Evolutionary conservation across 2,113 vertebrate species (phyloP).

Genomic region (Hemiscyllium ocellatum): DNA sequence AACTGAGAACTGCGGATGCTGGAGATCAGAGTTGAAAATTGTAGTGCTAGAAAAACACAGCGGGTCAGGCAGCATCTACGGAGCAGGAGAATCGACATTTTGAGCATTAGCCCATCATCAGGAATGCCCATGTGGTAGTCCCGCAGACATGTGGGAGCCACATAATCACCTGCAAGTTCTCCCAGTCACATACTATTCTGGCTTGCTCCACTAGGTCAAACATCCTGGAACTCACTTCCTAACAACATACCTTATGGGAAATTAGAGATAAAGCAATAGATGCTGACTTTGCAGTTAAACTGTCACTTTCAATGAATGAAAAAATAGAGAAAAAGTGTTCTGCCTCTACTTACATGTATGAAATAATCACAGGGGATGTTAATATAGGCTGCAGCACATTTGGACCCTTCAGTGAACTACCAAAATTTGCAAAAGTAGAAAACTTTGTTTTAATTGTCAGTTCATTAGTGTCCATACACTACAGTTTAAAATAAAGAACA

Average conservation of each 20-base stretch:
- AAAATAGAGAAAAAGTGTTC: neutral
- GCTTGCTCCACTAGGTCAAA: neutral
- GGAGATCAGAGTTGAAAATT: too few species aligned
- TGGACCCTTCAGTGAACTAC: neutral
- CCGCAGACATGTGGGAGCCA: neutral
- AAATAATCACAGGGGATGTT: neutral
- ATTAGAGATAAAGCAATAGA: neutral
- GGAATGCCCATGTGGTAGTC: too few species aligned
- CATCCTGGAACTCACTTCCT: neutral
- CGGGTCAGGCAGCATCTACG: too few species aligned
- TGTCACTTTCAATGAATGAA: neutral
- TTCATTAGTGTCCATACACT: neutral
- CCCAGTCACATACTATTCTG: neutral
- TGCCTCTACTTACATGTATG: neutral
- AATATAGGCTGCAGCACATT: neutral
- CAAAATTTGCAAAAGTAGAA: neutral
- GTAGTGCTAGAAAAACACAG: too few species aligned
- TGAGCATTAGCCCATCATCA: too few species aligned
- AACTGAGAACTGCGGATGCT: too few species aligned
- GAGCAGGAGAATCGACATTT: too few species aligned
- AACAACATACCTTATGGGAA: neutral
- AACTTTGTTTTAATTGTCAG: neutral
- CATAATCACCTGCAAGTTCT: neutral
- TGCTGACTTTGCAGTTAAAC: neutral
- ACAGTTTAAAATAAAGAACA: neutral